Evolutionary conservation across 1,140 invertebrate species (phyloP).

Genomic region (Argopecten irradians): DNA sequence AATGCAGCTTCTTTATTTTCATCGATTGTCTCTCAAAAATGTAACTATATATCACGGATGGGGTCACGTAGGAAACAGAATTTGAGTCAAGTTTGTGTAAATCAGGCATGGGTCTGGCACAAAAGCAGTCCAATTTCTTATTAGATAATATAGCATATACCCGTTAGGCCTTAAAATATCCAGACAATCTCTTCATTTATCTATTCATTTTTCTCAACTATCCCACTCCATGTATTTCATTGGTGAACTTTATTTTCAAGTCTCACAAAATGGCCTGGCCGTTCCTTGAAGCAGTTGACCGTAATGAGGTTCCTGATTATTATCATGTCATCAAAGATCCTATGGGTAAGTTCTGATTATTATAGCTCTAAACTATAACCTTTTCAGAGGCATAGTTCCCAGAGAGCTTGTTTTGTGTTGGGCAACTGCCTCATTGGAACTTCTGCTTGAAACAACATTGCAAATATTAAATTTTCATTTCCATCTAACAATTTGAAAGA

Average conservation of each 20-base stretch:
- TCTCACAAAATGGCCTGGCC: constrained; percentile 90
- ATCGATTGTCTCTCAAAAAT: neutral
- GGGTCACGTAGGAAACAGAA: too few relatives aligned
- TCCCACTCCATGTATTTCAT: neutral
- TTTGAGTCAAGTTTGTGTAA: neutral
- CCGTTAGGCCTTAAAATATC: neutral
- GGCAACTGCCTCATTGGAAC: neutral
- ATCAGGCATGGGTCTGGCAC: too few relatives aligned
- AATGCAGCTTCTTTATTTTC: neutral
- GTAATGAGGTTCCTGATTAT: constrained; percentile 96
- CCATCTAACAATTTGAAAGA: too few relatives aligned
- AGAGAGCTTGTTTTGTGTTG: neutral
- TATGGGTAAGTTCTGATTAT: constrained; percentile 94
- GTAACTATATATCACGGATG: too few relatives aligned
- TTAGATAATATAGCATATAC: too few relatives aligned
- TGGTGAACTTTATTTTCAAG: constrained; percentile 61
- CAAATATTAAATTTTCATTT: constrained; percentile 11
- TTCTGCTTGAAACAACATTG: neutral
- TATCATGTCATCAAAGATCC: constrained; percentile 98
- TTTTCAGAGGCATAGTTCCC: neutral
- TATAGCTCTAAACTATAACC: neutral
- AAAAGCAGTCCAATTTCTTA: too few relatives aligned
- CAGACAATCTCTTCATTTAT: neutral
- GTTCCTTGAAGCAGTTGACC: constrained; percentile 97
- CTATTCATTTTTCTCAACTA: neutral